Evolutionary conservation across 2,888 invertebrate genomes (phyloP).

Genomic region (Drosophila melanosoma): DNA sequence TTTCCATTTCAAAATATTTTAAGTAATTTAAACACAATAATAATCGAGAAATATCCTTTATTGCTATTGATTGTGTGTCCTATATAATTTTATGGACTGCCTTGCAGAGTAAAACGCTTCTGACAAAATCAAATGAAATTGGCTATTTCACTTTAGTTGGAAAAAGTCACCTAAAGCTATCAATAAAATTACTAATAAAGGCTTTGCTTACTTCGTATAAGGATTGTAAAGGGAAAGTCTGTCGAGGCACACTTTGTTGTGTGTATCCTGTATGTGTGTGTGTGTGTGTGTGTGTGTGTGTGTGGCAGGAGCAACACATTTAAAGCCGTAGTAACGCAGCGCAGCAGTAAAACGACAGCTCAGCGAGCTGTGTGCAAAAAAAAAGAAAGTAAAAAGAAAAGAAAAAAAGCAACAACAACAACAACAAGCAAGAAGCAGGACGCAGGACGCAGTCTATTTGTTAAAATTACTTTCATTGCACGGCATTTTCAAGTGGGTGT

Average conservation of each 20-base stretch:
- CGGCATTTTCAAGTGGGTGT: constrained; percentile 60
- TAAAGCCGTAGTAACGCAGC: constrained; percentile 6
- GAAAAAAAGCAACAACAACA: constrained; percentile 44
- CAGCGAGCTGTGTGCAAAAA: constrained; percentile 29
- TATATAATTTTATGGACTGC: neutral
- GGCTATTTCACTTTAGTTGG: neutral
- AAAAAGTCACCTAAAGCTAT: neutral
- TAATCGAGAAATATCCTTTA: neutral
- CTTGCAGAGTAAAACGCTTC: neutral
- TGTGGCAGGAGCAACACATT: constrained; percentile 9
- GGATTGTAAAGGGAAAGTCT: constrained; percentile 17
- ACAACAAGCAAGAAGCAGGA: constrained; percentile 31
- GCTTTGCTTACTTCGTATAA: neutral
- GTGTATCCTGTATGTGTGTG: neutral
- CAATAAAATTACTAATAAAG: constrained; percentile 10
- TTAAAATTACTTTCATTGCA: constrained; percentile 81
- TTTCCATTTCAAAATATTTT: neutral
- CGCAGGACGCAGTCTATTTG: constrained; percentile 70
- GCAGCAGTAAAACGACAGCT: constrained; percentile 17
- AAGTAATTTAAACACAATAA: neutral
- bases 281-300: constrained; percentile 17
- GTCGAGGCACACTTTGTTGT: neutral
- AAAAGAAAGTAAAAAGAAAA: constrained; percentile 9
- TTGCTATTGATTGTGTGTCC: neutral
- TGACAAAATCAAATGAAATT: neutral